Evolutionary conservation across 2,797 vertebrate species (phyloP), one percentile per base, ranked within the genome.

Genomic region (Erpetoichthys calabaricus): DNA sequence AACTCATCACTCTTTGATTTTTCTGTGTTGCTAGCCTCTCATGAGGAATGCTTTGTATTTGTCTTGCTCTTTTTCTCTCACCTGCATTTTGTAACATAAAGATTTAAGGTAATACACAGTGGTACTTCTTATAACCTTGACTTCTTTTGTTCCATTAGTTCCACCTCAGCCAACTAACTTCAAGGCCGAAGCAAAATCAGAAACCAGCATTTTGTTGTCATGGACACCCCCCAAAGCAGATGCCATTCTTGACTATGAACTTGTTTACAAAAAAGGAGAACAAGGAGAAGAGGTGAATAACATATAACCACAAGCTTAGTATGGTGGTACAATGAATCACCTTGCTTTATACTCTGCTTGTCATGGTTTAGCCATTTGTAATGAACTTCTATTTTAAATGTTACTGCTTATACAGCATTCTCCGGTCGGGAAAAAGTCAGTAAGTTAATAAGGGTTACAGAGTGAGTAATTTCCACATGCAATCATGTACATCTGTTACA

Each of bases 111-210:
- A 25, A 25, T 25, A 25, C 1, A 25, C 25, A 25, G 1, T 25
- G 25, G 25, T 25, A 25, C 25, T 25, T 25, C 25, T 25, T 25
- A 25, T 25, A 25, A 25, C 25, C 25, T 25, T 25, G 25, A 25
- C 25, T 64, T 41, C 53, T 51, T 71, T 25, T 53, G 47, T 63
- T 51, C 65, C 56, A 71, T 70, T 73, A 96, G 96, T 99, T 64
- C 96, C 96, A 62, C 93, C 94, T 61, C 95, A 99, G 59, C 91
- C 96, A 1, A 57, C 92, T 3, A 94, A 96, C 73, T 97, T 99
- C 75, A 98, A 86, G 85, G 94, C 90, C 55, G 96, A 99, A 77
- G 92, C 95, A 57, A 94, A 99, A 71, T 99, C 96, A 42, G 96
- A 98, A 86, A 99, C 96, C 0, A 98, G 93, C 57, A 91, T 98